phyloP scores from a whole-genome alignment of 2,113 vertebrate species.

The Scortum barcoo region DNA sequence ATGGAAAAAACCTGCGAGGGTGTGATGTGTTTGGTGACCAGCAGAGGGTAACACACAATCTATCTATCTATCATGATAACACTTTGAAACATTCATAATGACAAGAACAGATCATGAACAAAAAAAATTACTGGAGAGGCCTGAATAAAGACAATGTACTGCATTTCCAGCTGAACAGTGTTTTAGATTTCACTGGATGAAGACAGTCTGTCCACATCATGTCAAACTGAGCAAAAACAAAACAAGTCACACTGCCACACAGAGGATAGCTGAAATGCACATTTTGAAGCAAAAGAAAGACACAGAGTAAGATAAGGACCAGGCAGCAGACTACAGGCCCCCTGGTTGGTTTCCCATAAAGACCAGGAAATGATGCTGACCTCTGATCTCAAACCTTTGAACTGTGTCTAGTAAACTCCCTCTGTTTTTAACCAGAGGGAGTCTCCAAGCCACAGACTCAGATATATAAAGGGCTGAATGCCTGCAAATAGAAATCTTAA shows the following conservation, averaged over 20 bases:
- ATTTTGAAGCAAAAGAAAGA: background rate
- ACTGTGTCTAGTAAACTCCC: slow-evolving; percentile 15
- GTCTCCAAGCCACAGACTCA: background rate
- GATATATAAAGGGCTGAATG: background rate
- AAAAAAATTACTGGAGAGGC: background rate
- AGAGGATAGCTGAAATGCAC: background rate
- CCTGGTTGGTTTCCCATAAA: slow-evolving; percentile 35
- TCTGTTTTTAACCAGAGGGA: background rate
- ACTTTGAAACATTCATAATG: background rate
- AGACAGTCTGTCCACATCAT: no score
- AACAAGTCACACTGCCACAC: background rate
- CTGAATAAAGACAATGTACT: background rate
- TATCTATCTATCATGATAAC: background rate
- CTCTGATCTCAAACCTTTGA: slow-evolving; percentile 18
- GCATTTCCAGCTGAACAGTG: background rate
- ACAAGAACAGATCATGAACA: background rate
- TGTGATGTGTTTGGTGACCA: slow-evolving; percentile 23
- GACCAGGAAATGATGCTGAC: background rate
- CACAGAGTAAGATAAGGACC: background rate
- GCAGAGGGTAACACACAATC: background rate
- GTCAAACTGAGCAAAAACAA: background rate
- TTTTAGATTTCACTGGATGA: no score
- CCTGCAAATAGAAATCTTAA: background rate
- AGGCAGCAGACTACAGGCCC: slow-evolving; percentile 5
- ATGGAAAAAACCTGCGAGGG: background rate